Percentiles rank a stretch among this genome's conserved stretches.
phyloP scores from a whole-genome alignment of 2,888 invertebrate species.

The Baronia brevicornis region DNA sequence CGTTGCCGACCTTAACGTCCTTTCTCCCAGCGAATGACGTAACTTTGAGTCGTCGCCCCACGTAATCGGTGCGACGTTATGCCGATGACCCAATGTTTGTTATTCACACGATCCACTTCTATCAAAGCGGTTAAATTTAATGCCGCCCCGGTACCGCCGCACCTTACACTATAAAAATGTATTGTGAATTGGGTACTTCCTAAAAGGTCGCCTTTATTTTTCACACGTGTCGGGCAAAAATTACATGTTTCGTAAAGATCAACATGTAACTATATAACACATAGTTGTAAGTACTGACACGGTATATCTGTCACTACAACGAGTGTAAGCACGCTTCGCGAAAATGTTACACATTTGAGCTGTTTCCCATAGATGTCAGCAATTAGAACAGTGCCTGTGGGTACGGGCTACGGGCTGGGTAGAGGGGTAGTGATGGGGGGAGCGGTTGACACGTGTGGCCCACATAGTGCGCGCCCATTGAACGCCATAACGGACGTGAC shows the following conservation, averaged over 20 bases:
- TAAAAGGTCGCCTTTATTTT: too few species aligned
- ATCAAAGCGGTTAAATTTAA: neutral
- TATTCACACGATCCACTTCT: neutral
- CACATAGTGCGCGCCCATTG: constrained; percentile 62
- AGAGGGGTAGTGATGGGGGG: constrained; percentile 22
- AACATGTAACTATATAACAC: neutral
- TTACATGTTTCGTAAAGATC: too few species aligned
- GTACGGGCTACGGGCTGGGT: constrained; percentile 31
- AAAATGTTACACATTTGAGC: constrained; percentile 58
- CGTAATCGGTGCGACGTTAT: neutral
- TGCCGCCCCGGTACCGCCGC: neutral
- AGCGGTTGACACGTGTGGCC: constrained; percentile 65
- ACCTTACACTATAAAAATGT: too few species aligned
- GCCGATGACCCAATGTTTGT: neutral
- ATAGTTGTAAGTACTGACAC: constrained; percentile 25
- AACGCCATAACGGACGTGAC: constrained; percentile 51
- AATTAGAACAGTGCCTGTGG: constrained; percentile 58
- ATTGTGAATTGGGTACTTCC: too few species aligned
- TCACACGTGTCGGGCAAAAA: too few species aligned
- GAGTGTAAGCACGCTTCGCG: constrained; percentile 48
- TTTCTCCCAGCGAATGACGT: too few species aligned
- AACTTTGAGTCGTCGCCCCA: too few species aligned
- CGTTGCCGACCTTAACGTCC: constrained; percentile 24
- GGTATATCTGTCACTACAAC: constrained; percentile 48
- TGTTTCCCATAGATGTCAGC: constrained; percentile 69